Percentiles rank a stretch among this genome's conserved stretches.
Evolutionary conservation across 2,113 vertebrate genomes (phyloP).

Genomic region (Sinocyclocheilus anshuiensis): DNA sequence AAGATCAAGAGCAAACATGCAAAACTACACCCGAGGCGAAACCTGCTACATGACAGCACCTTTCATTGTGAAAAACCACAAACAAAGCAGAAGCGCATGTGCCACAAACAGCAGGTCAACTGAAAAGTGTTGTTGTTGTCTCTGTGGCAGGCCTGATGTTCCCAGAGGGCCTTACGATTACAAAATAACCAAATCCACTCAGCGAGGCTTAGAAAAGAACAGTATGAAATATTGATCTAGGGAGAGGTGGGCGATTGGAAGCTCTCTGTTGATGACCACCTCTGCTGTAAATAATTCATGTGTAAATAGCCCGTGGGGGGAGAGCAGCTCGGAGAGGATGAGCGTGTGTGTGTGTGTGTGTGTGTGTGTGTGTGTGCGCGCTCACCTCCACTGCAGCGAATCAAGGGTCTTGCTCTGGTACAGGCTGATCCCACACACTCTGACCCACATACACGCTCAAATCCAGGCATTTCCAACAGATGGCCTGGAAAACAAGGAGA

Average conservation of each 20-base stretch:
- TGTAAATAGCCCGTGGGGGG: conserved; percentile 35
- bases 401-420: too few species aligned
- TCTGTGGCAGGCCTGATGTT: background rate
- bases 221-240: conserved; percentile 55
- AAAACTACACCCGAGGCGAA: background rate
- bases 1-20: conserved; percentile 5
- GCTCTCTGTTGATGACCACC: conserved; percentile 42
- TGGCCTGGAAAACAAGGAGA: conserved; percentile 44
- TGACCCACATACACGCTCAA: conserved; percentile 52
- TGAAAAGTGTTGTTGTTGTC: background rate
- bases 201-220: conserved; percentile 35
- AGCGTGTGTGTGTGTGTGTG: conserved; percentile 23
- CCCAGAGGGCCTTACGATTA: conserved; percentile 19
- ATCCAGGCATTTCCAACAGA: conserved; percentile 51
- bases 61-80: conserved; percentile 8
- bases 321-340: background rate
- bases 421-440: conserved; percentile 6
- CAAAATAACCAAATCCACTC: conserved; percentile 35
- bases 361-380: too few species aligned
- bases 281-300: conserved; percentile 53
- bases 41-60: background rate
- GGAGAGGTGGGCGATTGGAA: conserved; percentile 16
- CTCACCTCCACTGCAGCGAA: too few species aligned
- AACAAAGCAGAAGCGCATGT: background rate
- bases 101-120: background rate